Evolutionary conservation across 1,140 invertebrate species (phyloP), one percentile per base, ranked within the genome.

Genomic region (Leptinotarsa lineolata): DNA sequence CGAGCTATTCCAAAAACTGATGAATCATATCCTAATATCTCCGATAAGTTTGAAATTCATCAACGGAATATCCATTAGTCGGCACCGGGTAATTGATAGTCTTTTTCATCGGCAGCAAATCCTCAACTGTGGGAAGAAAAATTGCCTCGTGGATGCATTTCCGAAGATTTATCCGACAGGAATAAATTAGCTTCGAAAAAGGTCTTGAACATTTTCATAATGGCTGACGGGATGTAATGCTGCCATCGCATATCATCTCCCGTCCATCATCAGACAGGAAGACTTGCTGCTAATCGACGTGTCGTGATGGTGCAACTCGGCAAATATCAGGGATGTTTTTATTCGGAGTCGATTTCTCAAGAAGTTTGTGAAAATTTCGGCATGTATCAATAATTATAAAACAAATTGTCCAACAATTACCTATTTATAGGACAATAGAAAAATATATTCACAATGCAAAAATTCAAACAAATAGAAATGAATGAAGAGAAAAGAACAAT

Each of bases 21-120:
- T 16, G 24, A 44, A 48, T 48, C 66, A 65, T 65, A 68, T 68
- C 60, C 39, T 54, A 73, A n/a, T 73, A 13, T 11, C 45, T 20
- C 48, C 45, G 46, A 59, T 59, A 61, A 21, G 16, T 30, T 15
- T 21, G 22, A 63, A 60, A 58, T 63, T 22, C 46, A 44, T 72
- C 45, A 64, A 45, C 13, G 48, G 44, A 70, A 70, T 59, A 70
- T 70, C 48, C 68, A 70, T 30, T 59, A 70, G 54, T 20, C 68
- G 15, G 45, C 54, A 20, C n/a, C 20, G 20, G 20, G 60, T 67
- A 73, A 73, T 73, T 64, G 61, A 64, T 64, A 64, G 61, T 22
- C 61, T 64, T 64, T 64, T 64, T 64, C 21, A 64, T 20, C 13
- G 58, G 61, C 21, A 22, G 18, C 18, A 64, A 64, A 64, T 64